Evolutionary conservation across 2,113 vertebrate genomes (phyloP), one percentile per base, ranked within the genome.

Genomic region (Agapornis roseicollis): DNA sequence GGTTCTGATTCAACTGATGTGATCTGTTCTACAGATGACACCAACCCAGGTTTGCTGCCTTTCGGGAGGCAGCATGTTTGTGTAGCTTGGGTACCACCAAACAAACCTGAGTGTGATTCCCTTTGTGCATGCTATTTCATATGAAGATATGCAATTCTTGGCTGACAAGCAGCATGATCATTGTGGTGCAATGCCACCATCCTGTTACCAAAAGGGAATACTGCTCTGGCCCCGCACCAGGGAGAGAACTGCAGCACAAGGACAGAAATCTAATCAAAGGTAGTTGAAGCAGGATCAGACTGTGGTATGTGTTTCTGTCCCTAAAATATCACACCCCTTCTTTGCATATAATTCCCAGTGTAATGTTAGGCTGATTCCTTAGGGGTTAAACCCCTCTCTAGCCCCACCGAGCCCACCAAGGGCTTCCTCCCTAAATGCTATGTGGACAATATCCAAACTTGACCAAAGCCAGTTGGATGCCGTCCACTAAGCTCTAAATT

Each of bases 291-390:
- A n/a, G 35, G 12, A 29, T 9, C 7, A 4, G 27, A 19, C 37
- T 6, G 16, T 0, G 1, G 2, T 27, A 5, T 1, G 27, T 15
- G 10, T 31, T 72, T 47, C 15, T 42, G 2, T 42, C 37, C 70
- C 69, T 47, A 14, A 71, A 52, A 47, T 1, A 41, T 6, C 0
- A 0, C 46, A 60, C 4, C 23, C 9, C 7, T 50, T 35, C 28
- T 69, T 29, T 56, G 23, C 44, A 14, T 0, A 0, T 14, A 37
- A 6, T 29, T 55, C 39, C 28, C 13, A 46, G n/a, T 6, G 8
- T 20, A 12, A 64, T 23, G 47, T 55, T 11, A 50, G 42, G 31
- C 27, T 2, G 29, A 17, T 11, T 9, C 4, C 1, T 58, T 58
- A 39, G 37, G 71, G 37, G 47, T 83, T 58, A 71, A 91, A 86